Evolutionary conservation across 53 echinoderm and acorn worm genomes (phyloP).

Genomic region (Echinarachnius parma): DNA sequence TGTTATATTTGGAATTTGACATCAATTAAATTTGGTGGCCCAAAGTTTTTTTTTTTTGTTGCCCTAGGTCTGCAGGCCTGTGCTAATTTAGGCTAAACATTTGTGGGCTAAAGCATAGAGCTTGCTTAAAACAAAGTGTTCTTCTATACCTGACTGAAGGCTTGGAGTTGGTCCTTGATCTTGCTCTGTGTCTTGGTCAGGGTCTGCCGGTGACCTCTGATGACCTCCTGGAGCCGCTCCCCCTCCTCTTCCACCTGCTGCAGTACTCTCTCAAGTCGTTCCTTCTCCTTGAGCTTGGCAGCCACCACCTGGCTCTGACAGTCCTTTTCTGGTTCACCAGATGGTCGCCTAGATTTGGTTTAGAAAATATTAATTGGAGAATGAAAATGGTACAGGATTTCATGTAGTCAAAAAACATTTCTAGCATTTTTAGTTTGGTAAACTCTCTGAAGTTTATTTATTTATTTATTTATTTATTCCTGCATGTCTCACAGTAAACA

Average conservation of each 20-base stretch:
- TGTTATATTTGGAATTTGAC: no score
- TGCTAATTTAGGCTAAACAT: no score
- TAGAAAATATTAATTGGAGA: background rate
- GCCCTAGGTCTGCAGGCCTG: no score
- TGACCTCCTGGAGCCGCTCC: conserved; percentile 51
- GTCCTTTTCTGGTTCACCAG: conserved; percentile 77
- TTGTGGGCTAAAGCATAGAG: no score
- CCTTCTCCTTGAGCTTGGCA: conserved; percentile 85
- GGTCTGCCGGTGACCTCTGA: conserved; percentile 59
- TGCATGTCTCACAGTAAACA: no score
- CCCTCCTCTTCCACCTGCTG: conserved; percentile 77
- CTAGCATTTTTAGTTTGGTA: no score
- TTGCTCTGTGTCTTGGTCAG: conserved; percentile 68
- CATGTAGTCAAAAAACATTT: no score
- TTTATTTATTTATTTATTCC: no score
- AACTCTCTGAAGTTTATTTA: no score
- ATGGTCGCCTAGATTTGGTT: conserved; percentile 84
- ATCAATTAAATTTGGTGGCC: no score
- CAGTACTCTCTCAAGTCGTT: conserved; percentile 65
- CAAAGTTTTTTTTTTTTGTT: no score
- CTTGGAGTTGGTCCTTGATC: conserved; percentile 67
- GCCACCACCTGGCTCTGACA: conserved; percentile 57
- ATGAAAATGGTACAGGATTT: no score
- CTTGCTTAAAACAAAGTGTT: background rate
- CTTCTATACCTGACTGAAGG: conserved; percentile 68